Conservation (phyloP, 2,113 vertebrate genomes). For the Nibea albiflora region DNA sequence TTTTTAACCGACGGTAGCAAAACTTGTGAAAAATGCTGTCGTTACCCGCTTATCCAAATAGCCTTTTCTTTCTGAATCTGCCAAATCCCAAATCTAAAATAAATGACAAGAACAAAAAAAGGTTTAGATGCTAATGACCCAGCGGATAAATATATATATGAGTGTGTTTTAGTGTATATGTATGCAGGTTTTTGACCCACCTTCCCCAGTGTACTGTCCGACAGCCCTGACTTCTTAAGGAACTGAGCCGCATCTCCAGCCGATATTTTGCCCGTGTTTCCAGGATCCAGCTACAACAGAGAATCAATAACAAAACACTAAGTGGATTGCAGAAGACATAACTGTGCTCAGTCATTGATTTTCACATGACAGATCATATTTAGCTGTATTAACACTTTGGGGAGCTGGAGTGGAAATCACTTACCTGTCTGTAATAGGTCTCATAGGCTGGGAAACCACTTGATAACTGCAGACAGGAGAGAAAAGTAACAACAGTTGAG, state of each 20-base stretch:
- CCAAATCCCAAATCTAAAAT: slow-evolving; percentile 96
- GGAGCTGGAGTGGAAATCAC: too few relatives aligned
- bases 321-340: not conserved
- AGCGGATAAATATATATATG: not conserved
- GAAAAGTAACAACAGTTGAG: not conserved
- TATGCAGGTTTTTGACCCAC: slow-evolving; percentile 73
- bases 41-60: slow-evolving; percentile 96
- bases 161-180: not conserved
- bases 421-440: slow-evolving; percentile 94
- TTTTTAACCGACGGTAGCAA: not conserved
- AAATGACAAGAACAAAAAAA: not conserved
- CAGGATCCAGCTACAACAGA: slow-evolving; percentile 89
- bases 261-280: slow-evolving; percentile 90
- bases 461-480: slow-evolving; percentile 84
- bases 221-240: slow-evolving; percentile 94
- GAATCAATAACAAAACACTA: not conserved
- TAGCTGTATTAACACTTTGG: not conserved
- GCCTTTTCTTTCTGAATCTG: slow-evolving; percentile 94
- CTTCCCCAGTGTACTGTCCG: slow-evolving; percentile 92
- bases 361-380: not conserved
- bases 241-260: slow-evolving; percentile 94
- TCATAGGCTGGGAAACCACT: slow-evolving; percentile 91
- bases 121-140: not conserved
- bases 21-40: not conserved
- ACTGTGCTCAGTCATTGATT: not conserved